A percentile compares a stretch with the other conserved stretches of the same genome.
phyloP scores from a whole-genome alignment of 2,113 vertebrate species.

The Fregetta grallaria region DNA sequence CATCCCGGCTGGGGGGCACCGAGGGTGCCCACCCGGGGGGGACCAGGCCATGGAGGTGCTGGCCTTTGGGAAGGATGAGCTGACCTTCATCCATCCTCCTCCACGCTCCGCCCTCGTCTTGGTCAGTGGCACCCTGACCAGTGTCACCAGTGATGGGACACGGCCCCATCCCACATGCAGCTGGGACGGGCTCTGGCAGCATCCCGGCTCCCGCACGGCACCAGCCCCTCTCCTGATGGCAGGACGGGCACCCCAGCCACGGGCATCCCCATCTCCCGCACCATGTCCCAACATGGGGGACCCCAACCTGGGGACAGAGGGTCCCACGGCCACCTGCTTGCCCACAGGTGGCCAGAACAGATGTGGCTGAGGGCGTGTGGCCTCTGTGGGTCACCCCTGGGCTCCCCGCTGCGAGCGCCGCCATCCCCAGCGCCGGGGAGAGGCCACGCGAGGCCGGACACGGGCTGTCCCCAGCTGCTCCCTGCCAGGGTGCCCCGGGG shows the following conservation, averaged over 20 bases:
- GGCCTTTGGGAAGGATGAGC: background rate
- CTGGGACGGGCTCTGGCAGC: background rate
- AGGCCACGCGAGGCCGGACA: background rate
- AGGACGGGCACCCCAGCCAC: background rate
- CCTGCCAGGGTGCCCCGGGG: background rate
- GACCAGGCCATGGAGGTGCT: background rate
- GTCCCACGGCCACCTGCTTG: background rate
- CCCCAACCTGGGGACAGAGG: background rate
- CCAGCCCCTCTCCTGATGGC: background rate
- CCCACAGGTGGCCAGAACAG: background rate
- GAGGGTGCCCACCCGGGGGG: background rate
- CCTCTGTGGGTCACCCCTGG: background rate
- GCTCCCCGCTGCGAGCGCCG: accelerated
- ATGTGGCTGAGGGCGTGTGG: background rate
- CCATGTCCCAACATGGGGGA: background rate
- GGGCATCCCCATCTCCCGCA: background rate
- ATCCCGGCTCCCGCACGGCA: background rate
- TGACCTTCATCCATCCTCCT: background rate
- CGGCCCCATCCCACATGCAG: accelerated
- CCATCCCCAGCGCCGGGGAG: background rate
- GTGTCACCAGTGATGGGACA: background rate
- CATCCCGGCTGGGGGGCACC: background rate
- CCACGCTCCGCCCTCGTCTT: background rate
- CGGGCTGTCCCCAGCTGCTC: background rate
- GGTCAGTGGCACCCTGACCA: background rate